phyloP scores from a whole-genome alignment of 2,888 invertebrate species.

The Zeuzera pyrina region DNA sequence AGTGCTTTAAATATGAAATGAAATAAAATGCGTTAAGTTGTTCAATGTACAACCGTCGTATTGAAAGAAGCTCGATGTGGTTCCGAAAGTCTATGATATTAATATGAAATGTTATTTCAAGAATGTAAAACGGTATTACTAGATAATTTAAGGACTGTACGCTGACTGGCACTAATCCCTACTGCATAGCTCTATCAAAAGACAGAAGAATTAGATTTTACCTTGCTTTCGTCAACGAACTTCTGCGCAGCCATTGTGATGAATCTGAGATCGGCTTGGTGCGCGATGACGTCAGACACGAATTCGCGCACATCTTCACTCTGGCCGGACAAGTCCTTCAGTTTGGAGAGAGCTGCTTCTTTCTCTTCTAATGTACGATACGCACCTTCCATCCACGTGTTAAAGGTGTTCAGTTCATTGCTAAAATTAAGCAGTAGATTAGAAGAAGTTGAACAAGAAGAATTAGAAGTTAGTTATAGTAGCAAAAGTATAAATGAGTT shows the following conservation, averaged over 20 bases:
- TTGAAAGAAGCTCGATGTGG: no score
- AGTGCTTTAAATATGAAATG: no score
- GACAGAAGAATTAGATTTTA: conserved; percentile 26
- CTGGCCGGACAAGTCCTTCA: conserved; percentile 79
- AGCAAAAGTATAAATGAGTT: no score
- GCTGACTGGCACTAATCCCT: no score
- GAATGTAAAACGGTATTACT: conserved; percentile 9
- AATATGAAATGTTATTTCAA: background rate
- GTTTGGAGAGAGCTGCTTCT: conserved; percentile 84
- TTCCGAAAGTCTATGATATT: background rate
- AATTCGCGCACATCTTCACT: conserved; percentile 90
- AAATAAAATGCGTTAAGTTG: no score
- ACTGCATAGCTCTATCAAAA: no score
- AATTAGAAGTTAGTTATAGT: no score
- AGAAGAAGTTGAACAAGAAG: no score
- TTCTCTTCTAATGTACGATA: conserved; percentile 87
- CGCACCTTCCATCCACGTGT: conserved; percentile 88
- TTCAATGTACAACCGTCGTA: no score
- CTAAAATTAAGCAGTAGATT: conserved; percentile 57
- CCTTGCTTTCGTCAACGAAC: conserved; percentile 95
- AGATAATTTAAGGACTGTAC: background rate
- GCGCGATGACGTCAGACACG: conserved; percentile 94
- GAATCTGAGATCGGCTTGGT: conserved; percentile 95
- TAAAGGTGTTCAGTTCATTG: conserved; percentile 85
- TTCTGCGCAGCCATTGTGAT: conserved; percentile 97